Base-by-base conservation (phyloP, 2,113 vertebrate species). In the Malurus alboscapulatus region DNA sequence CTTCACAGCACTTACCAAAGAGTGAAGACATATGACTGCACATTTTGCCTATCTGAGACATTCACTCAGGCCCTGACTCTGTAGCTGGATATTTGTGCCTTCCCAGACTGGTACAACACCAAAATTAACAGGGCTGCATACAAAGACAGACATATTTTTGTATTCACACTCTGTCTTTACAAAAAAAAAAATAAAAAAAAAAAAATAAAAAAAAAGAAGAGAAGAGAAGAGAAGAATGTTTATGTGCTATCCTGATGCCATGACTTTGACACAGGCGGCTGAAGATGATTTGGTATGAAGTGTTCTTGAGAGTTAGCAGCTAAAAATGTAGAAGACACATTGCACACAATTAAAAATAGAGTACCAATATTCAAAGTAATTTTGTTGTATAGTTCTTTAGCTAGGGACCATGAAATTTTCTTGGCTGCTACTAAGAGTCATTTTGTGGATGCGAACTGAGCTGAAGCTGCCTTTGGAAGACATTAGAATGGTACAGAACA, bases 341-440 rank as follows among this genome's bases (percentile, higher is more conserved):
- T n/a, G 44, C 67, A 79, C 30, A 57, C n/a, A 83, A 88, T 45
- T 57, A 90, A 80, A 91, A 91, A 84, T 32, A 93, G n/a, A 72
- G 36, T 85, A 63, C 16, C 14, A 71, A 74, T 57, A 71, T 54
- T 62, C 22, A 74, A 78, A 84, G 74, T 38, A 9, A 68, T 27
- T 87, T 68, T 68, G 26, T 34, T 75, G 17, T 24, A 32, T 21
- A 68, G 54, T 53, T 76, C 36, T 86, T 82, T 30, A 90, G 26
- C 42, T 72, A 18, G 2, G 55, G 17, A 79, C 21, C 26, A 67
- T 20, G 26, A 79, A 38, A 72, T 74, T 66, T 81, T 69, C 86
- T 58, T 89, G 65, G 47, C 57, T 74, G 20, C 51, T 83, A 36
- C 25, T 57, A 25, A 48, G 34, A 65, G 57, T 73, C 10, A 65